These are phyloP conservation scores for Chionis minor DNA, from an alignment of 2,113 vertebrate species.

Conservation along the genomic window DNA sequence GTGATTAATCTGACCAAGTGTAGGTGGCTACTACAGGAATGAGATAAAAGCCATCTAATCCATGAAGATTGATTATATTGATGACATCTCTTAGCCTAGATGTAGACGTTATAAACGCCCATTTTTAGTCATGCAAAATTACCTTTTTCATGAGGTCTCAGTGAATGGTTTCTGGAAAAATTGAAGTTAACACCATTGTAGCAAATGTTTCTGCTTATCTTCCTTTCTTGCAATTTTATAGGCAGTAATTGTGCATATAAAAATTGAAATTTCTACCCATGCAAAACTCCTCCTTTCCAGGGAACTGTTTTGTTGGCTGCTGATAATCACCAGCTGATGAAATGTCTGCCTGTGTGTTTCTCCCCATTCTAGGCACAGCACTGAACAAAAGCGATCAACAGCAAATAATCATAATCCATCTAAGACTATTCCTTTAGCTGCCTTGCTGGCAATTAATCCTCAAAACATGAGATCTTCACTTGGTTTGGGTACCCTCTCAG, in stretches of 20 bases:
- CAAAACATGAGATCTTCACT: not conserved
- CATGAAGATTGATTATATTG: not conserved
- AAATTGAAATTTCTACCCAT: not conserved
- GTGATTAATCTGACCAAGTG: not conserved
- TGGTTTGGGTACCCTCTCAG: not conserved
- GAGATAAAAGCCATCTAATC: not conserved
- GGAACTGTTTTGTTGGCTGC: not conserved
- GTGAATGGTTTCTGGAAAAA: not conserved
- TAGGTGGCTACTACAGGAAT: not conserved
- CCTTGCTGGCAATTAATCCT: not conserved
- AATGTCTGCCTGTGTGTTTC: not conserved
- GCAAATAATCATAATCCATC: not conserved
- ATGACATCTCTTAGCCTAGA: not conserved
- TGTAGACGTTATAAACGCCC: not conserved
- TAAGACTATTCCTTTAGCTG: not conserved
- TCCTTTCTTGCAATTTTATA: not conserved
- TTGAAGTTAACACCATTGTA: not conserved
- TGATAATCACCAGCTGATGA: not conserved
- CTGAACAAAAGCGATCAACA: not conserved
- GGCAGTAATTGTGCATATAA: not conserved
- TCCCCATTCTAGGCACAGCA: not conserved
- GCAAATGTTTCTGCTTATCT: not conserved
- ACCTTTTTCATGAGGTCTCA: not conserved
- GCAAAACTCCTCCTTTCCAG: not conserved
- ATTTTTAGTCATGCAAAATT: not conserved